Base-by-base conservation (phyloP, 2,888 invertebrate genomes). In the Diarsia dahlii region DNA sequence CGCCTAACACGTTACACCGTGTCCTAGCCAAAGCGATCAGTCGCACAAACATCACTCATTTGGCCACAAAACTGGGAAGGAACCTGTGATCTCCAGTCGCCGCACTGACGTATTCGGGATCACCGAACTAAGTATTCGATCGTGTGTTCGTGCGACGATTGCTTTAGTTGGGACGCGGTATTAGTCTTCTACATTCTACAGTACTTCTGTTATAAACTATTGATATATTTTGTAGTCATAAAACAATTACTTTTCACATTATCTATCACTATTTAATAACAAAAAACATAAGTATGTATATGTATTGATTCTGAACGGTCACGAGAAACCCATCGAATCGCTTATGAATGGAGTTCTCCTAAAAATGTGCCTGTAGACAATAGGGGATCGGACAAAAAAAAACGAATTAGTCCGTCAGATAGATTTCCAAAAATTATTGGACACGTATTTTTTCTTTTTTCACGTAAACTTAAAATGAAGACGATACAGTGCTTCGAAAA, bases 221-320 rank as follows among this genome's bases (percentile, higher is more conserved):
- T 62, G 18, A 73, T 15, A 63, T 23, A 72, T 52, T 73, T 8
- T 72, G 12, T 62, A 64, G 63, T 56, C 39, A 64, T 9, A 75
- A 48, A 63, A 23, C 12, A 56, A 54, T 48, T 12, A 48, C 6
- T 20, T 10, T 48, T 72, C 23, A 20, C 15, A 48, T 28, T 18
- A 15, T 45, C 6, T 54, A 48, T 20, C 2, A 48, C 10, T 54
- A 63, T 50, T 48, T n/a, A 52, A 23, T 15, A 45, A 45, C 23
- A 54, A 54, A 45, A 50, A 50, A 28, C 0, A 15, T n/a, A n/a
- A n/a, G n/a, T n/a, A n/a, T n/a, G n/a, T n/a, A n/a, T n/a, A n/a
- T n/a, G n/a, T n/a, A n/a, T n/a, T 18, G 50, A 8, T 9, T 52
- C 39, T 39, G 20, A 62, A 5, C 39, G 20, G 20, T 12, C 10